These are phyloP conservation scores for Muscicapa striata DNA, from an alignment of 2,797 vertebrate genomes.

Conservation along the genomic window DNA sequence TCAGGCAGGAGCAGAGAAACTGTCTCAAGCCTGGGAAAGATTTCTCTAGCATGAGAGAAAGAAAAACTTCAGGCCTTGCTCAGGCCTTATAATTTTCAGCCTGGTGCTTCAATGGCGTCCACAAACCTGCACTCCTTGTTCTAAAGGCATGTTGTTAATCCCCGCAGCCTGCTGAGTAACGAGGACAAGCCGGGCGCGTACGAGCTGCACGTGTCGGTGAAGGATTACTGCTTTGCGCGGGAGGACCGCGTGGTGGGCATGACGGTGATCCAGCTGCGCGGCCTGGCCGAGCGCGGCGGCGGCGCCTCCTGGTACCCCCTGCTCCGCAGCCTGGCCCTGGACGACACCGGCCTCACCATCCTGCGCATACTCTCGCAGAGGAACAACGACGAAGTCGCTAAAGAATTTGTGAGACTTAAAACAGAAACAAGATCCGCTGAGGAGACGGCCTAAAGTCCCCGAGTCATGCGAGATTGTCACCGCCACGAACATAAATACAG, in stretches of 20 bases:
- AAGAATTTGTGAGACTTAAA: constrained; percentile 97
- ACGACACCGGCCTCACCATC: constrained; percentile 95
- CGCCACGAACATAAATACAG: constrained; percentile 62
- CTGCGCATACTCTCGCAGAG: constrained; percentile 97
- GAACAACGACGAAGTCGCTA: constrained; percentile 94
- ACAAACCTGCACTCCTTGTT: background rate
- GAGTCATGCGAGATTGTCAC: constrained; percentile 18
- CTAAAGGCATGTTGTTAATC: constrained; percentile 14
- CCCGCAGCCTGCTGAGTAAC: constrained; percentile 85
- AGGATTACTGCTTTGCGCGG: constrained; percentile 98
- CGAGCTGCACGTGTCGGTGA: constrained; percentile 94
- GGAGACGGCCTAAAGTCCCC: constrained; percentile 80
- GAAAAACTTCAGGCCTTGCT: too few relatives aligned
- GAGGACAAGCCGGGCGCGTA: constrained; percentile 90
- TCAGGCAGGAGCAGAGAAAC: too few relatives aligned
- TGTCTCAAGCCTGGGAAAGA: too few relatives aligned
- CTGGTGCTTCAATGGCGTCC: too few relatives aligned
- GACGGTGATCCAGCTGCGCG: constrained; percentile 91
- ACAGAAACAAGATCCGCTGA: constrained; percentile 90
- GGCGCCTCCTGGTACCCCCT: constrained; percentile 87
- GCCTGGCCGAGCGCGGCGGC: constrained; percentile 86
- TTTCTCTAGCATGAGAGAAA: too few relatives aligned
- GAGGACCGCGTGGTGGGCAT: constrained; percentile 94
- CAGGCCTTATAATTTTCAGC: too few relatives aligned
- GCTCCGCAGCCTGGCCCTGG: constrained; percentile 85